Conservation (phyloP, 2,888 invertebrate genomes). For the Congeria kusceri region DNA sequence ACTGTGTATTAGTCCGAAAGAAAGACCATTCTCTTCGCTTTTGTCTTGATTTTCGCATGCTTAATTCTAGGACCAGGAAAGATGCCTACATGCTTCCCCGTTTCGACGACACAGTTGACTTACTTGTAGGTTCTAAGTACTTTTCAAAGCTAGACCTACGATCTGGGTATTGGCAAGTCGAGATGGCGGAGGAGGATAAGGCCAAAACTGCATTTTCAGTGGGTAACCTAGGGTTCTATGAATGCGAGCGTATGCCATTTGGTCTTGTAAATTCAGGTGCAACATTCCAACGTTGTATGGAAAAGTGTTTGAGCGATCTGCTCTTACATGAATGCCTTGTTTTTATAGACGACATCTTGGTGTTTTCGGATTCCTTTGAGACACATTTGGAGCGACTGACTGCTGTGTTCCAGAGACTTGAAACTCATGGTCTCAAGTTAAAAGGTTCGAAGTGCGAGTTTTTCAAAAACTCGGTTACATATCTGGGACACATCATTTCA, state of each 20-base stretch:
- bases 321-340: slow-evolving; percentile 13
- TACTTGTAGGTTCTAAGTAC: slow-evolving; percentile 2
- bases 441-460: slow-evolving; percentile 27
- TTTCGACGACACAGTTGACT: slow-evolving; percentile 20
- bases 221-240: slow-evolving; percentile 16
- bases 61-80: slow-evolving; percentile 10
- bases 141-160: slow-evolving; percentile 5
- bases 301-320: slow-evolving; percentile 12
- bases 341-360: slow-evolving; percentile 20
- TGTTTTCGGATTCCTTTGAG: slow-evolving; percentile 11
- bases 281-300: slow-evolving; percentile 18
- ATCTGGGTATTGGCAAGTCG: slow-evolving; percentile 22
- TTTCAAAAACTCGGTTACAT: slow-evolving; percentile 14
- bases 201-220: slow-evolving; percentile 18
- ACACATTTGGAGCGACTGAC: slow-evolving; percentile 2
- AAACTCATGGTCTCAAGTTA: slow-evolving; percentile 23
- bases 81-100: slow-evolving; percentile 16
- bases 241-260: slow-evolving; percentile 5
- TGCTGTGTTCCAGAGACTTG: slow-evolving; percentile 10
- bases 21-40: slow-evolving; percentile 21
- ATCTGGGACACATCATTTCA: slow-evolving; percentile 23
- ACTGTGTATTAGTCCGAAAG: slow-evolving; percentile 38
- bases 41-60: slow-evolving; percentile 8
- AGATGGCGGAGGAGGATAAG: slow-evolving; percentile 18
- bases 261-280: slow-evolving; percentile 4